Evolutionary conservation across 2,888 invertebrate genomes (phyloP).

Genomic region (Tenthredo mesomela): DNA sequence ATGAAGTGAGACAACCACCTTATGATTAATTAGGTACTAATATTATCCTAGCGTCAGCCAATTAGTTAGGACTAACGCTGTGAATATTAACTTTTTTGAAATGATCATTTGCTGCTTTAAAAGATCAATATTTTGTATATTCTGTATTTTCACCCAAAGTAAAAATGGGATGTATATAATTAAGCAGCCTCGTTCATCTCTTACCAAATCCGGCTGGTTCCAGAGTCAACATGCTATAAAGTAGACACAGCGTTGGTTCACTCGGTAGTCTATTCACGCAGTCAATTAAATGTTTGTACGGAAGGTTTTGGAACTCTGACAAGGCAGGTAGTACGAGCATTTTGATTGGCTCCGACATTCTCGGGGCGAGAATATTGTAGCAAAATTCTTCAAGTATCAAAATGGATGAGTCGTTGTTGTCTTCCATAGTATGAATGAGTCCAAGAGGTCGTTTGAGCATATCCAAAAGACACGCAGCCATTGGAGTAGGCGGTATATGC

Average conservation of each 20-base stretch:
- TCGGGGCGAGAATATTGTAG: conserved; percentile 83
- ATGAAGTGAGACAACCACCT: no score
- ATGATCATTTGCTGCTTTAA: no score
- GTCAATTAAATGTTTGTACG: conserved; percentile 79
- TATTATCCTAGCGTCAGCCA: no score
- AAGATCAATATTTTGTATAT: no score
- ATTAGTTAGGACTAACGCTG: no score
- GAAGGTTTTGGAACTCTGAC: conserved; percentile 78
- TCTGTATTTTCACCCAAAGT: no score
- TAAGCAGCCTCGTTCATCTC: conserved; percentile 63
- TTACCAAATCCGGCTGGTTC: conserved; percentile 85
- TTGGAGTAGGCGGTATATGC: conserved; percentile 85
- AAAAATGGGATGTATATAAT: not conserved
- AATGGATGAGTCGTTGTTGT: conserved; percentile 79
- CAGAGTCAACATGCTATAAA: conserved; percentile 85
- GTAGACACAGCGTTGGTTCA: conserved; percentile 82
- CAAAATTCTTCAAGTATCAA: conserved; percentile 82
- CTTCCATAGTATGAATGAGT: conserved; percentile 78
- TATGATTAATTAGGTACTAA: no score
- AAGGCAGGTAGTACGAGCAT: conserved; percentile 86
- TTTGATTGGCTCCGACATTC: conserved; percentile 85
- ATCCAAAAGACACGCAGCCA: conserved; percentile 86
- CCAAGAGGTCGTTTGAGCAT: conserved; percentile 88
- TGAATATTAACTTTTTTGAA: no score
- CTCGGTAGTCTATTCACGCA: conserved; percentile 76